Conservation (phyloP, 1,140 invertebrate species). For the Procambarus clarkii region DNA sequence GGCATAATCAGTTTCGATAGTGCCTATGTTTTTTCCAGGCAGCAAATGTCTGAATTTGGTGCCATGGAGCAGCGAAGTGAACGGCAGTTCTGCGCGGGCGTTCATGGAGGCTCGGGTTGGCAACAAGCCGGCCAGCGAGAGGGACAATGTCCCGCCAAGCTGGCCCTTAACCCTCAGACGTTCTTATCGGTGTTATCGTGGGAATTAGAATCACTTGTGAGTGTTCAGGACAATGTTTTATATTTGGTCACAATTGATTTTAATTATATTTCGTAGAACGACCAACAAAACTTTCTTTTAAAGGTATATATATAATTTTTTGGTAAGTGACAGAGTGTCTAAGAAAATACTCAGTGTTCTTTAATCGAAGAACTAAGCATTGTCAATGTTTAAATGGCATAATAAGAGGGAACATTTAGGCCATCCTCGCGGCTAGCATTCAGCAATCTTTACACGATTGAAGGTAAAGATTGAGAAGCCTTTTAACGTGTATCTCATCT, state of each 20-base stretch:
- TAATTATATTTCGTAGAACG: conserved; percentile 1
- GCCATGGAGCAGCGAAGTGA: background rate
- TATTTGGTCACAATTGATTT: conserved; percentile 12
- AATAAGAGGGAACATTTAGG: background rate
- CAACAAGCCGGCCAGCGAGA: background rate
- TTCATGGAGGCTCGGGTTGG: background rate
- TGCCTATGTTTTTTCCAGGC: background rate
- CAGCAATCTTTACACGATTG: background rate
- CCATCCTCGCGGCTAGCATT: background rate
- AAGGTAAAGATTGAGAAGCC: background rate
- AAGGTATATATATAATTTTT: background rate
- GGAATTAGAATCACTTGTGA: conserved; percentile 14
- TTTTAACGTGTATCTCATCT: background rate
- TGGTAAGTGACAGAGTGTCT: background rate
- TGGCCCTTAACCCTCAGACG: background rate
- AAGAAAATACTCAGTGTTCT: conserved; percentile 10
- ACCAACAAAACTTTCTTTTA: background rate
- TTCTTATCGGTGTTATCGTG: background rate
- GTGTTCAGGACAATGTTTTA: conserved; percentile 9
- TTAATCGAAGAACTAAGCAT: background rate
- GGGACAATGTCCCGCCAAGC: background rate
- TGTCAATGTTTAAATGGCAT: background rate
- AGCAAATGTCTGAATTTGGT: background rate
- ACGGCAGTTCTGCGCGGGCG: background rate
- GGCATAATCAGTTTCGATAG: background rate